Conservation (phyloP, 2,888 invertebrate species). For the Miltochrista miniata region DNA sequence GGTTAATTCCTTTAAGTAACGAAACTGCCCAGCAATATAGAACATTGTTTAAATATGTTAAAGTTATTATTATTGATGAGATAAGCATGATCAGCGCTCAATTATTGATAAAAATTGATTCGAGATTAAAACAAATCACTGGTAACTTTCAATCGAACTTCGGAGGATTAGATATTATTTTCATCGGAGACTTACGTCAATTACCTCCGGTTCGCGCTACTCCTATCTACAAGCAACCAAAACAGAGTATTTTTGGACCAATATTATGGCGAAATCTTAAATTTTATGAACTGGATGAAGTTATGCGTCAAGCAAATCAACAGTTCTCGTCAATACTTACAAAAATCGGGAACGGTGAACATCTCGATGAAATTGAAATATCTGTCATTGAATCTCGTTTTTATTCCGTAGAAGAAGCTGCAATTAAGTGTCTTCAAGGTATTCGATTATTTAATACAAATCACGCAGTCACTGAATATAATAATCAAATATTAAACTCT, state of each 20-base stretch:
- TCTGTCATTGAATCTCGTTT: constrained; percentile 19
- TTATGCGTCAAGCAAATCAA: constrained; percentile 26
- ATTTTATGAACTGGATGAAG: not conserved
- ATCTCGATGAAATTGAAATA: constrained; percentile 16
- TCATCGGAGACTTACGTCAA: constrained; percentile 34
- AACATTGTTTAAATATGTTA: constrained; percentile 29
- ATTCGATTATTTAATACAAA: constrained; percentile 22
- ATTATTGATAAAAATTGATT: constrained; percentile 27
- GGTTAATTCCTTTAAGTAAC: not conserved
- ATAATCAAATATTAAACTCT: constrained; percentile 14
- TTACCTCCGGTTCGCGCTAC: constrained; percentile 44
- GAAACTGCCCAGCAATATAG: constrained; percentile 21
- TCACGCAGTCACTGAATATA: constrained; percentile 17
- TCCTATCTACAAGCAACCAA: not conserved
- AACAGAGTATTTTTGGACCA: not conserved
- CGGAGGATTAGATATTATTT: constrained; percentile 27
- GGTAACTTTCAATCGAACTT: constrained; percentile 12
- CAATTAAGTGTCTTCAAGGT: constrained; percentile 21
- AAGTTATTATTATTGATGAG: constrained; percentile 32
- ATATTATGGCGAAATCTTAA: not conserved
- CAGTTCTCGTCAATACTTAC: constrained; percentile 22
- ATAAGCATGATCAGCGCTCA: constrained; percentile 35
- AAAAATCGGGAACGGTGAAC: constrained; percentile 27
- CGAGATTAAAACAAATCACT: constrained; percentile 21
- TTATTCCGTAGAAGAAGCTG: constrained; percentile 8